Percentiles rank a stretch among this genome's conserved stretches.
phyloP scores from a whole-genome alignment of 2,888 invertebrate species.

The Desoria tigrina region DNA sequence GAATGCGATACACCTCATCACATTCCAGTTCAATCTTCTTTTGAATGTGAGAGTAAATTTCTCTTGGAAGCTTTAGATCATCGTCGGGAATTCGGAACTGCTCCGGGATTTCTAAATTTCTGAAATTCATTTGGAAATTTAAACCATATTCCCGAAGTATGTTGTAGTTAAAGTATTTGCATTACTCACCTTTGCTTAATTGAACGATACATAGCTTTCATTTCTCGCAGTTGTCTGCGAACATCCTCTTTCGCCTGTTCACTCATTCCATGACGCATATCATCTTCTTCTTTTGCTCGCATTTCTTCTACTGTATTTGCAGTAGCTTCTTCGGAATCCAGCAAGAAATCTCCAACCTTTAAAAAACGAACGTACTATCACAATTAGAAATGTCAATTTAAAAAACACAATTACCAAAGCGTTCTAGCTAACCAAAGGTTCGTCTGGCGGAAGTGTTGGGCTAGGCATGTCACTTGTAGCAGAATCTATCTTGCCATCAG shows the following conservation, averaged over 20 bases:
- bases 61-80: constrained; percentile 68
- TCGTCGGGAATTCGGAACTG: constrained; percentile 65
- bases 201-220: constrained; percentile 42
- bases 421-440: too few relatives aligned
- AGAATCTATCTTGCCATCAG: constrained; percentile 56
- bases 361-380: background rate
- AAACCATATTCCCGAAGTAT: background rate
- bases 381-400: background rate
- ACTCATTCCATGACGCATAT: constrained; percentile 65
- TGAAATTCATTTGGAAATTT: constrained; percentile 41
- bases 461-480: constrained; percentile 24
- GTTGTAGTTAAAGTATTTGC: background rate
- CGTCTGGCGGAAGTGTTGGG: constrained; percentile 11
- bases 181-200: constrained; percentile 36
- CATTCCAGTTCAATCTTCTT: constrained; percentile 65
- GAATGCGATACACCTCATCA: constrained; percentile 66
- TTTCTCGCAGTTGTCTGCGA: constrained; percentile 60
- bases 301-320: constrained; percentile 54
- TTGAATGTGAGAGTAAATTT: constrained; percentile 64
- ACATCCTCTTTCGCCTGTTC: constrained; percentile 64
- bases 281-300: constrained; percentile 50
- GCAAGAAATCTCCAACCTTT: constrained; percentile 20
- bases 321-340: constrained; percentile 56
- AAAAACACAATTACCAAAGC: background rate
- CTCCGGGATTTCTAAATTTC: constrained; percentile 64